A percentile compares a stretch with the other conserved stretches of the same genome.
Evolutionary conservation across 1,140 invertebrate genomes (phyloP).

Genomic region (Cepaea nemoralis): DNA sequence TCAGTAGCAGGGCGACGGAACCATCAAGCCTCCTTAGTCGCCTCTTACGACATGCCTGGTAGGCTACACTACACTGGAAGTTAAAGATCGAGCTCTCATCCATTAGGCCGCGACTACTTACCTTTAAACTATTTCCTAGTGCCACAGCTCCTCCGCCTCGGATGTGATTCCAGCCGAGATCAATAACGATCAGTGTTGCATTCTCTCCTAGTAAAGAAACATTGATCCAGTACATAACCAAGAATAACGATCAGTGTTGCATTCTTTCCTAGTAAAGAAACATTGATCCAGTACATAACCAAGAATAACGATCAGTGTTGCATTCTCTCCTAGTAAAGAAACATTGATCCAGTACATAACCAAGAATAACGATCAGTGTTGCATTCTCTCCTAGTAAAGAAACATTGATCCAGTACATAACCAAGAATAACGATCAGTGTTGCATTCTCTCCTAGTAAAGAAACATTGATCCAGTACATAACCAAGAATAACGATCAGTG

Average conservation of each 20-base stretch:
- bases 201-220: constrained; percentile 57
- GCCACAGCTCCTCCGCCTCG: constrained; percentile 63
- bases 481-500: constrained; percentile 60
- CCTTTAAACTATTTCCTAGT: constrained; percentile 54
- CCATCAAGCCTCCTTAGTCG: too few relatives aligned
- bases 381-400: constrained; percentile 58
- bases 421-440: constrained; percentile 59
- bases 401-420: background rate
- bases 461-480: background rate
- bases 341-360: background rate
- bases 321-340: constrained; percentile 58
- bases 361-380: constrained; percentile 58
- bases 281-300: background rate
- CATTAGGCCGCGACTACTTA: too few relatives aligned
- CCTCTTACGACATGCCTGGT: too few relatives aligned
- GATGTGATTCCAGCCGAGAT: constrained; percentile 71
- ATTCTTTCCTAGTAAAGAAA: constrained; percentile 57
- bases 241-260: constrained; percentile 58
- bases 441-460: constrained; percentile 66
- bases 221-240: background rate
- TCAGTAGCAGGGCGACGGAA: too few relatives aligned
- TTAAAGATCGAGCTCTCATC: too few relatives aligned
- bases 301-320: constrained; percentile 58
- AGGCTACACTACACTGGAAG: too few relatives aligned
- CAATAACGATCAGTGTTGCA: constrained; percentile 59